Percentiles rank a stretch among this genome's conserved stretches.
These are phyloP conservation scores for Mustela lutreola DNA, from an alignment of 2,113 vertebrate genomes.

Conservation along the genomic window DNA sequence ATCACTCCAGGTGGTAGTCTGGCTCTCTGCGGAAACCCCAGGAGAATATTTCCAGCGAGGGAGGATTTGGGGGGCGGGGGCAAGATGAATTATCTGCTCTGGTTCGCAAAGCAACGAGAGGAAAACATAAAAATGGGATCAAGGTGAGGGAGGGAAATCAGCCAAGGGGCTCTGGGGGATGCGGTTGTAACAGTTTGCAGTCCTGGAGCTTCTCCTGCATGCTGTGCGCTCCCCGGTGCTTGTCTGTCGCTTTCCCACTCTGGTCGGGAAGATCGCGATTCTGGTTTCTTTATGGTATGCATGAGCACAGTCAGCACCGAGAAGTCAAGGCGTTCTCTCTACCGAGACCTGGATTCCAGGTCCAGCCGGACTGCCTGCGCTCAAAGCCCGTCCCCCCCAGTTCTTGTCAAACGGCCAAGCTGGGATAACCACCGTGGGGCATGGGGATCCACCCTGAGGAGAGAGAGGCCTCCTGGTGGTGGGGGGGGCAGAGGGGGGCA, in stretches of 20 bases:
- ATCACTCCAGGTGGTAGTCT: neutral
- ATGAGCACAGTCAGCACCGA: neutral
- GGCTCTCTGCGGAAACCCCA: neutral
- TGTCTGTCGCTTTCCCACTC: neutral
- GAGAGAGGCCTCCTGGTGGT: too few relatives aligned
- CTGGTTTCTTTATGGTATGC: neutral
- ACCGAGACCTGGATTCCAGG: neutral
- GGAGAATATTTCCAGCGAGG: neutral
- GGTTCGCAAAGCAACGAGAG: neutral
- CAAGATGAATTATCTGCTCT: neutral
- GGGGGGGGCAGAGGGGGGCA: rapidly evolving
- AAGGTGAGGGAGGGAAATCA: neutral
- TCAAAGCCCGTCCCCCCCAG: neutral
- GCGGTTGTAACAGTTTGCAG: rapidly evolving
- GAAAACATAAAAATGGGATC: neutral
- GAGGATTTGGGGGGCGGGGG: slow-evolving; percentile 31
- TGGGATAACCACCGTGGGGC: too few relatives aligned
- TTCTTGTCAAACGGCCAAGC: neutral
- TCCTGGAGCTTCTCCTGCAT: neutral
- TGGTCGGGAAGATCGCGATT: neutral
- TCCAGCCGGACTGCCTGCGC: neutral
- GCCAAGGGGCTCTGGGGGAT: neutral
- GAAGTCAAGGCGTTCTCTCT: neutral
- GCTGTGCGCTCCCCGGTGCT: rapidly evolving
- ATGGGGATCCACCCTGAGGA: rapidly evolving